Evolutionary conservation across 2,888 invertebrate genomes (phyloP).

Genomic region (Metallyticus violacea): DNA sequence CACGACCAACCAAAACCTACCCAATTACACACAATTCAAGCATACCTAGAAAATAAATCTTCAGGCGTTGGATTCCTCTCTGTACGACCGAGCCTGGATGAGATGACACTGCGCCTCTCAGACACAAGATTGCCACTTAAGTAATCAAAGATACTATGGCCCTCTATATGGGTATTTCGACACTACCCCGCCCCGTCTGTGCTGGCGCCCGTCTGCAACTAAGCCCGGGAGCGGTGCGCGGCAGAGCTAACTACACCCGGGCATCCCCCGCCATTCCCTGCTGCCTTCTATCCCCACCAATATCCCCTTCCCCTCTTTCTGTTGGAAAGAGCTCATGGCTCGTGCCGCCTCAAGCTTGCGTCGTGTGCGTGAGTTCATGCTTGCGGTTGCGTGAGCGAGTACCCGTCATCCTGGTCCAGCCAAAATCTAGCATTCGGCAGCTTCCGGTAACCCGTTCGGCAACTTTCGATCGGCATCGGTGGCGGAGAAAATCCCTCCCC

Average conservation of each 20-base stretch:
- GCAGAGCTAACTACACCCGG: constrained; percentile 26
- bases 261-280: neutral
- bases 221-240: constrained; percentile 31
- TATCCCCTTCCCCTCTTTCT: neutral
- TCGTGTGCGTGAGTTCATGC: neutral
- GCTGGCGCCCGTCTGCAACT: constrained; percentile 30
- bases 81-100: neutral
- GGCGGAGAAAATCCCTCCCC: neutral
- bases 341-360: neutral
- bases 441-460: constrained; percentile 6
- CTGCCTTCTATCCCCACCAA: neutral
- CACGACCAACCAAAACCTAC: neutral
- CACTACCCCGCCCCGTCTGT: constrained; percentile 21
- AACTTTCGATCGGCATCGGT: neutral
- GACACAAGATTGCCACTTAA: neutral
- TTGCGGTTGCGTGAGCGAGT: neutral
- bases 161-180: neutral
- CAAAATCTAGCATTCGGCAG: constrained; percentile 11
- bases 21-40: neutral
- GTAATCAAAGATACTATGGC: neutral
- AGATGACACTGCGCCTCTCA: neutral
- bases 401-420: neutral
- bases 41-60: constrained; percentile 9
- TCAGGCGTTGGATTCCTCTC: neutral
- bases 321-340: neutral